phyloP scores from a whole-genome alignment of 2,888 invertebrate genomes.

The Camptogramma bilineatum region DNA sequence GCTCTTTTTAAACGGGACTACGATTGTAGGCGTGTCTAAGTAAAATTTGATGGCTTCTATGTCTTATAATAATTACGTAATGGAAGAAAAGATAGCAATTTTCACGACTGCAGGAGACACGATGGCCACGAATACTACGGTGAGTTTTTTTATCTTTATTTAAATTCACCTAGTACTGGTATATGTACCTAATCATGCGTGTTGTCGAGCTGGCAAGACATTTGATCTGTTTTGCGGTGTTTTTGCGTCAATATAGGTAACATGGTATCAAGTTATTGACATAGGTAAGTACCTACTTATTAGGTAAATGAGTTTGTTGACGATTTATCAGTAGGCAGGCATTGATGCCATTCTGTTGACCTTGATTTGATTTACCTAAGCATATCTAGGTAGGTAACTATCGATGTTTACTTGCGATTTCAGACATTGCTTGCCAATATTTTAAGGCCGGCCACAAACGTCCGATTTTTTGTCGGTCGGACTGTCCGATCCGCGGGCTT shows the following conservation, averaged over 20 bases:
- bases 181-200: neutral
- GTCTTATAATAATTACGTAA: slow-evolving; percentile 58
- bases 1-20: slow-evolving; percentile 46
- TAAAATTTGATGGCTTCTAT: slow-evolving; percentile 53
- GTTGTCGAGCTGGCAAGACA: slow-evolving; percentile 17
- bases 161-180: neutral
- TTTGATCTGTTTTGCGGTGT: slow-evolving; percentile 2
- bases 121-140: slow-evolving; percentile 57
- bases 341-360: neutral
- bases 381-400: neutral
- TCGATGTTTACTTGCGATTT: neutral
- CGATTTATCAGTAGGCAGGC: neutral
- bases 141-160: slow-evolving; percentile 49
- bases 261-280: neutral
- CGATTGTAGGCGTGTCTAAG: slow-evolving; percentile 19
- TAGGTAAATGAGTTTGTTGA: neutral
- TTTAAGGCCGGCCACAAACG: no score
- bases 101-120: slow-evolving; percentile 64
- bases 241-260: neutral
- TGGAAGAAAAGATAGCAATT: slow-evolving; percentile 64
- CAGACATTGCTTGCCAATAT: neutral
- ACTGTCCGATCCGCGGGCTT: no score
- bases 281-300: no score
- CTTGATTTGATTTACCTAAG: neutral
- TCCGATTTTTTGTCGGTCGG: no score